Evolutionary conservation across 1,140 invertebrate species (phyloP).

Genomic region (Diploscapter pachys): DNA sequence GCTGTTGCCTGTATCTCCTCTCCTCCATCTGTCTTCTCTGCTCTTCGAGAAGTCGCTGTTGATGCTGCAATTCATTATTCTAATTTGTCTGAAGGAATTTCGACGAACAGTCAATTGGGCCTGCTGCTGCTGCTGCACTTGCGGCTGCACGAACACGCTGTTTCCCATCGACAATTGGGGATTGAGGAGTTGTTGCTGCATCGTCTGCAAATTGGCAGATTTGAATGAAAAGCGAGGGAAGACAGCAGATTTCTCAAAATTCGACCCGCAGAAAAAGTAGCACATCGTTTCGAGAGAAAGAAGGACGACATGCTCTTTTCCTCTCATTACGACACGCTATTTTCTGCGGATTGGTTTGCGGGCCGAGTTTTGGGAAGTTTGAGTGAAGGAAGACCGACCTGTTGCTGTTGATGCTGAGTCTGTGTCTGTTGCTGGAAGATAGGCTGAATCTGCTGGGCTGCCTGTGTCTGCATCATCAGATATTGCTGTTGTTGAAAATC

Average conservation of each 20-base stretch:
- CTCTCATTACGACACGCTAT: conserved; percentile 20
- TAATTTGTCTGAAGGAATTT: not conserved
- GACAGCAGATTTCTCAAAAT: too few species aligned
- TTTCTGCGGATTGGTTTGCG: conserved; percentile 28
- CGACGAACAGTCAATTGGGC: not conserved
- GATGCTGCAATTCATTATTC: not conserved
- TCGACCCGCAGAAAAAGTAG: too few species aligned
- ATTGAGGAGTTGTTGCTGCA: conserved; percentile 20
- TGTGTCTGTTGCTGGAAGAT: conserved; percentile 22
- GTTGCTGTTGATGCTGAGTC: conserved; percentile 6
- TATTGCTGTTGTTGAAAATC: conserved; percentile 31
- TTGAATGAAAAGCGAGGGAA: too few species aligned
- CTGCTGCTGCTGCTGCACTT: conserved; percentile 30
- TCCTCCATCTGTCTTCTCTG: conserved; percentile 24
- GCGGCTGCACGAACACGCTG: conserved; percentile 20
- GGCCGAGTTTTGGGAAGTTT: not conserved
- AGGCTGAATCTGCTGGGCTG: conserved; percentile 27
- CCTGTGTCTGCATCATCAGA: conserved; percentile 7
- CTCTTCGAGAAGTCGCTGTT: conserved; percentile 25
- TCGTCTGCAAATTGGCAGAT: too few species aligned
- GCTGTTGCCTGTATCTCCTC: not conserved
- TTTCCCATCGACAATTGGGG: conserved; percentile 12
- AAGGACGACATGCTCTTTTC: too few species aligned
- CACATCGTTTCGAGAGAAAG: too few species aligned
- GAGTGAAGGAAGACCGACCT: not conserved